A percentile compares a stretch with the other conserved stretches of the same genome.
Conservation (phyloP, 2,888 invertebrate species). For the Empis livida region DNA sequence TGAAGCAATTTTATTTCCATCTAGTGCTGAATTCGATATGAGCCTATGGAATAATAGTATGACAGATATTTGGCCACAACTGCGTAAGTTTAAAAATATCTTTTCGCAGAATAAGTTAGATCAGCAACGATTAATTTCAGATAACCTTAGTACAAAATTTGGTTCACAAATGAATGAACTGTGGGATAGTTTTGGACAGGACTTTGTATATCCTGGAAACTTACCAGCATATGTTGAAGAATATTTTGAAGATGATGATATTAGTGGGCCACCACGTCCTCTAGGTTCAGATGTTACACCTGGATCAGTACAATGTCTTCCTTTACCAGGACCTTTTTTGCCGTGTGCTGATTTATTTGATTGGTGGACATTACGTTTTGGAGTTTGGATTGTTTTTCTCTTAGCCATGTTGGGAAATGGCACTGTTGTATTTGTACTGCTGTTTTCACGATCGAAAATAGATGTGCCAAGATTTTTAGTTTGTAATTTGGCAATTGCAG, state of each 20-base stretch:
- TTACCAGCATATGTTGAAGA: constrained; percentile 59
- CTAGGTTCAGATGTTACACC: constrained; percentile 24
- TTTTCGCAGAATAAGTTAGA: neutral
- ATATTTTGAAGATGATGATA: constrained; percentile 50
- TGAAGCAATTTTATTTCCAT: constrained; percentile 57
- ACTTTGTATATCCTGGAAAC: constrained; percentile 56
- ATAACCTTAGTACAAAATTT: constrained; percentile 59
- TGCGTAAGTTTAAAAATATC: constrained; percentile 41
- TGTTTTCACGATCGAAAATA: constrained; percentile 85
- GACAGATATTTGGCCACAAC: constrained; percentile 71
- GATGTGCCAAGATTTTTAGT: constrained; percentile 94
- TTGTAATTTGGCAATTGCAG: constrained; percentile 91
- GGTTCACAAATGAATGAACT: constrained; percentile 55
- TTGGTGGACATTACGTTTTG: constrained; percentile 95
- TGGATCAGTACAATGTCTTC: constrained; percentile 53
- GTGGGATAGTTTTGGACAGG: constrained; percentile 55
- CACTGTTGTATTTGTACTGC: constrained; percentile 84
- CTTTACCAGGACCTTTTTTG: constrained; percentile 82
- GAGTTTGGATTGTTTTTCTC: constrained; percentile 94
- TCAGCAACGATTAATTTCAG: constrained; percentile 33
- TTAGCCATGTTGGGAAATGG: constrained; percentile 93
- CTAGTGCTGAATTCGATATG: constrained; percentile 55
- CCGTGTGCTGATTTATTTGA: constrained; percentile 94
- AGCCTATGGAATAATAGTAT: constrained; percentile 68
- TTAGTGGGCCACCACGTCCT: constrained; percentile 18